These are phyloP conservation scores for Mastomys coucha DNA, from an alignment of 2,113 vertebrate genomes.

Conservation along the genomic window DNA sequence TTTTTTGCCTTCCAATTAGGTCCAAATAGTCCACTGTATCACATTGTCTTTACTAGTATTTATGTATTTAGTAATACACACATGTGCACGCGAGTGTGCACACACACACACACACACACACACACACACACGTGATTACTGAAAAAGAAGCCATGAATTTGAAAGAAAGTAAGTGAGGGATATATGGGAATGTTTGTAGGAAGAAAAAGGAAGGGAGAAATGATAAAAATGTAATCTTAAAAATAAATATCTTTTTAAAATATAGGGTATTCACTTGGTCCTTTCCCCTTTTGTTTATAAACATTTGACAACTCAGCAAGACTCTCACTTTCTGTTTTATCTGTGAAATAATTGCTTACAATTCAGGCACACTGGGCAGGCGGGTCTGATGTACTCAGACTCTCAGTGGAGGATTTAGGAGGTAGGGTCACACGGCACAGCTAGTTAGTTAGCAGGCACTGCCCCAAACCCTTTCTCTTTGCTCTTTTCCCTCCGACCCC, in stretches of 20 bases:
- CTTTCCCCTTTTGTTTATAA: background rate
- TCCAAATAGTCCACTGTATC: background rate
- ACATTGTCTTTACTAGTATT: background rate
- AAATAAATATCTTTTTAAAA: background rate
- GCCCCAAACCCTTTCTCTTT: rapidly evolving
- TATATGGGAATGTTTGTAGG: background rate
- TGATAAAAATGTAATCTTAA: background rate
- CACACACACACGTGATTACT: background rate
- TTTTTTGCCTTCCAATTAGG: background rate
- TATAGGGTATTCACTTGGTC: background rate
- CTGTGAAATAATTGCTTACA: background rate
- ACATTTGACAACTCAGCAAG: background rate
- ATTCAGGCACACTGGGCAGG: background rate
- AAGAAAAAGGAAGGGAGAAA: background rate
- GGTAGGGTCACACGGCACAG: background rate
- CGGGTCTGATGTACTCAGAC: background rate
- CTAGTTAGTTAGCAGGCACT: background rate
- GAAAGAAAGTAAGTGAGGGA: background rate
- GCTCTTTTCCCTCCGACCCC: too few species aligned
- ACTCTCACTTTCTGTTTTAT: background rate
- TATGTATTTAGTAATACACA: background rate
- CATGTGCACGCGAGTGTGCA: background rate
- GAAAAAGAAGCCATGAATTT: background rate
- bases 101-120: background rate
- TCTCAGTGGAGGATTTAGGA: background rate